Percentiles rank a stretch among this genome's conserved stretches.
Evolutionary conservation across 2,888 invertebrate species (phyloP).

Genomic region (Campoplex nolae): DNA sequence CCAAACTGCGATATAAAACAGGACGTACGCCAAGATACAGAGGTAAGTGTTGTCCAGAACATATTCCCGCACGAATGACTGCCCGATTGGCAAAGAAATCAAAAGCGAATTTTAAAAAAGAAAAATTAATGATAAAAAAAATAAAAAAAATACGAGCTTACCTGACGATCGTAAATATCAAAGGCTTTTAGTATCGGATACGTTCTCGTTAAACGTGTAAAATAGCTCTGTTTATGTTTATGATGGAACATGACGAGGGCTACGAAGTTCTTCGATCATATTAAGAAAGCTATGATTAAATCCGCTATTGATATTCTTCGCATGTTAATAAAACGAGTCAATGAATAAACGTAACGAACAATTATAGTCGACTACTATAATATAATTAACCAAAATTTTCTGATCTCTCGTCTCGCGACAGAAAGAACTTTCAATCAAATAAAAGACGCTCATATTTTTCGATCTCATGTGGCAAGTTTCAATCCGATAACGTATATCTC

Average conservation of each 20-base stretch:
- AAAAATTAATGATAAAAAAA: no score
- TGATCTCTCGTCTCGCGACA: conserved; percentile 12
- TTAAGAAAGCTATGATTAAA: conserved; percentile 28
- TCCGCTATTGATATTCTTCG: conserved; percentile 17
- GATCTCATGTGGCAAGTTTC: conserved; percentile 21
- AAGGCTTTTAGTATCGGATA: conserved; percentile 76
- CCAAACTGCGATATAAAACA: conserved; percentile 80
- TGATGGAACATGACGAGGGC: conserved; percentile 71
- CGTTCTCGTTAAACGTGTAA: conserved; percentile 72
- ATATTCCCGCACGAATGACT: conserved; percentile 81
- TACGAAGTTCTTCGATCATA: conserved; percentile 31
- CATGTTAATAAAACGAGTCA: conserved; percentile 14
- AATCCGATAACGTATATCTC: conserved; percentile 9
- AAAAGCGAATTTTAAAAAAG: neutral
- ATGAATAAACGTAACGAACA: conserved; percentile 15
- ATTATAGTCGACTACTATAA: conserved; percentile 47
- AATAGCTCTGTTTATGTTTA: conserved; percentile 73
- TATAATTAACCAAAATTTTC: conserved; percentile 61
- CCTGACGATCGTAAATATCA: conserved; percentile 79
- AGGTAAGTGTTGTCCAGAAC: conserved; percentile 80
- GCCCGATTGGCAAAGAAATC: conserved; percentile 53
- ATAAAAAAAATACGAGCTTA: conserved; percentile 60
- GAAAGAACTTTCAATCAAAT: conserved; percentile 50
- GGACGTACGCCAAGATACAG: conserved; percentile 77
- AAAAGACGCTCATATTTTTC: conserved; percentile 46